Percentiles rank a stretch among this genome's conserved stretches.
Conservation (phyloP, 2,797 vertebrate species). For the Paramormyrops hopkinsi region DNA sequence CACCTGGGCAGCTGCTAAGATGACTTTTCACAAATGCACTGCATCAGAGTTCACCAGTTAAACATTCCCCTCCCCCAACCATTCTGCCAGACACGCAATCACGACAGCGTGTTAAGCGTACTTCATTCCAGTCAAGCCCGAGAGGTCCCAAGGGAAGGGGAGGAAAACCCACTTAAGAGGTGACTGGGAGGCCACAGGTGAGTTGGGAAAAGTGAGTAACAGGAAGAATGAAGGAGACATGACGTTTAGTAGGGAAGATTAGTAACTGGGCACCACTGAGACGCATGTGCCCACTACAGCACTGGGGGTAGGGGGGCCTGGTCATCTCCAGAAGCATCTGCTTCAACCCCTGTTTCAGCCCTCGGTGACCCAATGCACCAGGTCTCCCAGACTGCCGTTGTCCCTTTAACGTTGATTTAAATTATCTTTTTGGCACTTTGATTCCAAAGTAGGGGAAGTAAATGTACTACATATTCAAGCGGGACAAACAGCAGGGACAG, state of each 20-base stretch:
- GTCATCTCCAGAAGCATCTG: conserved; percentile 7
- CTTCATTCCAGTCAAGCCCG: not conserved
- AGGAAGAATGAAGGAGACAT: not conserved
- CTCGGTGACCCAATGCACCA: not conserved
- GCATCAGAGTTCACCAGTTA: not conserved
- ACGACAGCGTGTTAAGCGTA: not conserved
- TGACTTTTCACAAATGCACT: not conserved
- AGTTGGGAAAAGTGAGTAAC: not conserved
- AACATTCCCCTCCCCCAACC: not conserved
- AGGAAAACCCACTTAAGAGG: not conserved
- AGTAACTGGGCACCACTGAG: not conserved
- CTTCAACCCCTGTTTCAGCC: not conserved
- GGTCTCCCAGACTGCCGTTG: not conserved
- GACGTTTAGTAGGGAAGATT: not conserved
- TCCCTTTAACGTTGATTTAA: not conserved
- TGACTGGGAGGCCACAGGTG: not conserved
- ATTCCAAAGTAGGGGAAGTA: not conserved
- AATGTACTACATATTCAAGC: not conserved
- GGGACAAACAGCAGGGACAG: not conserved
- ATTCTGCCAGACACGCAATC: not conserved
- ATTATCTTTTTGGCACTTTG: not conserved
- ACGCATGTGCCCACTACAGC: not conserved
- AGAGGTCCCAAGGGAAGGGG: not conserved
- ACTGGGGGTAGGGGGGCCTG: not conserved
- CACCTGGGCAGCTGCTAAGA: not conserved